phyloP scores from a whole-genome alignment of 1,140 invertebrate genomes.

The Heliconius eleuchia region DNA sequence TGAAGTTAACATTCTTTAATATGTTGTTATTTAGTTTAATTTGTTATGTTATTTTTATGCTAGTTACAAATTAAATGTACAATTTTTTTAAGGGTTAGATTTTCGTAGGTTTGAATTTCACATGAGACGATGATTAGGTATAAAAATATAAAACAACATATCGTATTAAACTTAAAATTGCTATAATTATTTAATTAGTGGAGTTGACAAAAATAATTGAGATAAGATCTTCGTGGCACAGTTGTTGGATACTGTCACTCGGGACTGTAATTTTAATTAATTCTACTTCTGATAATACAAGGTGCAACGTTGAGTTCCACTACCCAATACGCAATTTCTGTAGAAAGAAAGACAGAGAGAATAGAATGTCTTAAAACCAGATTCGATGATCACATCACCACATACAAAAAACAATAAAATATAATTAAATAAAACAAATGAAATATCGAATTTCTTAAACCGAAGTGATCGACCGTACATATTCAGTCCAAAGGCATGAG shows the following conservation, averaged over 20 bases:
- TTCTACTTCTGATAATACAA: neutral
- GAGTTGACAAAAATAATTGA: too few relatives aligned
- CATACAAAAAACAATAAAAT: neutral
- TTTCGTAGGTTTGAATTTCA: too few relatives aligned
- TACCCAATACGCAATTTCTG: neutral
- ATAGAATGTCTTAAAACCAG: neutral
- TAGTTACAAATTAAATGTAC: too few relatives aligned
- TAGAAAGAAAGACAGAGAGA: neutral
- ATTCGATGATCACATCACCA: neutral
- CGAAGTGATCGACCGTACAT: constrained; percentile 18
- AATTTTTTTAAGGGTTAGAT: too few relatives aligned
- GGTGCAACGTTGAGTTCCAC: neutral
- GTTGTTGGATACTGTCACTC: too few relatives aligned
- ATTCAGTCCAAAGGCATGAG: constrained; percentile 27
- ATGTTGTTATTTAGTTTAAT: neutral
- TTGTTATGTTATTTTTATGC: too few relatives aligned
- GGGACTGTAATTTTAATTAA: neutral
- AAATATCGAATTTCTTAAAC: neutral
- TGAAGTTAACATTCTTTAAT: neutral
- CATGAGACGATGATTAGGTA: too few relatives aligned
- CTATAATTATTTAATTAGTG: too few relatives aligned
- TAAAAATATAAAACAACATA: too few relatives aligned
- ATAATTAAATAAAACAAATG: neutral
- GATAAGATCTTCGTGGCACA: too few relatives aligned
- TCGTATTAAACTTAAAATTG: too few relatives aligned